A percentile compares a stretch with the other conserved stretches of the same genome.
Conservation (phyloP, 2,888 invertebrate species). For the Polymixis lichenea region DNA sequence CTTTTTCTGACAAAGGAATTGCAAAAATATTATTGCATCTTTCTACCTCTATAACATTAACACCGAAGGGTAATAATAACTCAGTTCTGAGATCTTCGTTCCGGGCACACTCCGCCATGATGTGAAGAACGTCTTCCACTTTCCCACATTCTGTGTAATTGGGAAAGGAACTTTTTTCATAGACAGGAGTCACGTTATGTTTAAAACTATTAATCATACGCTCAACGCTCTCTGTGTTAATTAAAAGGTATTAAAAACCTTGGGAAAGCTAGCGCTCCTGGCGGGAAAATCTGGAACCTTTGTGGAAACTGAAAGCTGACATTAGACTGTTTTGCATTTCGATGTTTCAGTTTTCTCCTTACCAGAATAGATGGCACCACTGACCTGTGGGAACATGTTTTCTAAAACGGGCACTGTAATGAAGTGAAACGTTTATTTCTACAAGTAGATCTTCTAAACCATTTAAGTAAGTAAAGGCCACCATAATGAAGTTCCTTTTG, state of each 20-base stretch:
- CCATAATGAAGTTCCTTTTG: background rate
- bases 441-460: too few relatives aligned
- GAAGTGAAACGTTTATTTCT: background rate
- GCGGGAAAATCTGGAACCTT: background rate
- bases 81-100: too few relatives aligned
- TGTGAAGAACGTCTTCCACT: too few relatives aligned
- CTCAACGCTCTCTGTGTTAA: slow-evolving; percentile 20
- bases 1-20: too few relatives aligned
- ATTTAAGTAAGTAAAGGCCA: too few relatives aligned
- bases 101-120: too few relatives aligned
- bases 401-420: background rate
- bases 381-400: background rate
- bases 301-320: background rate
- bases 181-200: background rate
- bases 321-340: background rate
- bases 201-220: background rate
- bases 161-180: too few relatives aligned
- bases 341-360: background rate
- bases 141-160: too few relatives aligned
- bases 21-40: too few relatives aligned
- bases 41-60: too few relatives aligned
- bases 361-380: slow-evolving; percentile 40
- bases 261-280: background rate
- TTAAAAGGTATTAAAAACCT: background rate
- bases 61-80: too few relatives aligned